These are phyloP conservation scores for Irena cyanogastra DNA, from an alignment of 2,113 vertebrate species.

Conservation along the genomic window DNA sequence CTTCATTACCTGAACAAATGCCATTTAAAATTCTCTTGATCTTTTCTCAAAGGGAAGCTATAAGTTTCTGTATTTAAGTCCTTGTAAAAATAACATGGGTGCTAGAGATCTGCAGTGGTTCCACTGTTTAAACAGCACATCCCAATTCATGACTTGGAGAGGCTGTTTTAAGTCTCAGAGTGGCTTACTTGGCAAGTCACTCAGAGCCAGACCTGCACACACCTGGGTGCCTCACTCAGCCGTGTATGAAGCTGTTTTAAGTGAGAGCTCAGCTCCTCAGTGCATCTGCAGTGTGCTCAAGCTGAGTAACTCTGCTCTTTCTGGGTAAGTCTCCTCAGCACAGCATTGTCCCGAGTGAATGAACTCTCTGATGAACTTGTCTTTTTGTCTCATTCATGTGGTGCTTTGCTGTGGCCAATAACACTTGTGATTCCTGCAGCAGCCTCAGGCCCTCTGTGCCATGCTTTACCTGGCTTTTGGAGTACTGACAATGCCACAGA, in stretches of 20 bases:
- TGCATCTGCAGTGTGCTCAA: background rate
- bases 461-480: background rate
- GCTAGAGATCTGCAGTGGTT: background rate
- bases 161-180: background rate
- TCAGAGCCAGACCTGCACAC: rapidly evolving
- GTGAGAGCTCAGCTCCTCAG: background rate
- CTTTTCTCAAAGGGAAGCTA: background rate
- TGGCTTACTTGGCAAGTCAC: background rate
- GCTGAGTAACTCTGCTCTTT: background rate
- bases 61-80: background rate
- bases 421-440: background rate
- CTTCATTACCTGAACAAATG: background rate
- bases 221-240: rapidly evolving
- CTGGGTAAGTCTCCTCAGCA: background rate
- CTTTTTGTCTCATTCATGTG: background rate
- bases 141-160: background rate
- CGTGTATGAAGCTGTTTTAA: background rate
- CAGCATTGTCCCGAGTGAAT: background rate
- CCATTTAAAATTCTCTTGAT: background rate
- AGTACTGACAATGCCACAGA: background rate
- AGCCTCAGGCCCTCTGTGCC: background rate
- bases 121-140: background rate
- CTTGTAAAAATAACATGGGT: background rate
- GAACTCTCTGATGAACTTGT: background rate
- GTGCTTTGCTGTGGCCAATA: background rate